Percentiles rank a stretch among this genome's conserved stretches.
phyloP scores from a whole-genome alignment of 2,888 invertebrate species.

The Amphipoea oculea region DNA sequence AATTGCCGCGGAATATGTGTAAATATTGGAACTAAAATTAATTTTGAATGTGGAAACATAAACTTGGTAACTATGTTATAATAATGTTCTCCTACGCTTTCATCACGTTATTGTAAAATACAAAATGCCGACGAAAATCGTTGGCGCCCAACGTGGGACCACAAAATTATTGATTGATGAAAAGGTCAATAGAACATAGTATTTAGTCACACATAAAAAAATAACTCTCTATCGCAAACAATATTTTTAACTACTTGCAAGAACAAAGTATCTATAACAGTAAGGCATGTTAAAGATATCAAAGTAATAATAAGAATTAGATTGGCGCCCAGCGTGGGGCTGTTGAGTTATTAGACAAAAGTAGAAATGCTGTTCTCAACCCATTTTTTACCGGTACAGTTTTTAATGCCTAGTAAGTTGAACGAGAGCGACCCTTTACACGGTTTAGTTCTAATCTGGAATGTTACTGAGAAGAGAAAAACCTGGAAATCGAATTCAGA shows the following conservation, averaged over 20 bases:
- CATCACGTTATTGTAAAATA: neutral
- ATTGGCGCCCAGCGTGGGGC: neutral
- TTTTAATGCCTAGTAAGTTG: neutral
- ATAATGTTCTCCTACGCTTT: neutral
- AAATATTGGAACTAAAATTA: conserved; percentile 13
- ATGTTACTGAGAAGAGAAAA: neutral
- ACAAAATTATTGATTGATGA: neutral
- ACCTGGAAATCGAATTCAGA: neutral
- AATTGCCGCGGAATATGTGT: neutral
- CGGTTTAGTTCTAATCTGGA: neutral
- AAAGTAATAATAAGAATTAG: neutral
- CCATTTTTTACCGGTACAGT: neutral
- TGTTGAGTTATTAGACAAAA: neutral
- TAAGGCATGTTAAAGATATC: neutral
- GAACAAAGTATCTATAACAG: neutral
- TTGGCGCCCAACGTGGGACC: conserved; percentile 5
- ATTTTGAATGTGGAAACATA: neutral
- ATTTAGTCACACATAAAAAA: neutral
- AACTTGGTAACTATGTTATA: conserved; percentile 3
- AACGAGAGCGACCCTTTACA: neutral
- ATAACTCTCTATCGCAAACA: neutral
- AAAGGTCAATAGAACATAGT: neutral
- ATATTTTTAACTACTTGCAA: neutral
- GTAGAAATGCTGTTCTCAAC: too few species aligned
- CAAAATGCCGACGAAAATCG: neutral